These are phyloP conservation scores for Eurytoma californica DNA, from an alignment of 2,888 invertebrate genomes.

Conservation along the genomic window DNA sequence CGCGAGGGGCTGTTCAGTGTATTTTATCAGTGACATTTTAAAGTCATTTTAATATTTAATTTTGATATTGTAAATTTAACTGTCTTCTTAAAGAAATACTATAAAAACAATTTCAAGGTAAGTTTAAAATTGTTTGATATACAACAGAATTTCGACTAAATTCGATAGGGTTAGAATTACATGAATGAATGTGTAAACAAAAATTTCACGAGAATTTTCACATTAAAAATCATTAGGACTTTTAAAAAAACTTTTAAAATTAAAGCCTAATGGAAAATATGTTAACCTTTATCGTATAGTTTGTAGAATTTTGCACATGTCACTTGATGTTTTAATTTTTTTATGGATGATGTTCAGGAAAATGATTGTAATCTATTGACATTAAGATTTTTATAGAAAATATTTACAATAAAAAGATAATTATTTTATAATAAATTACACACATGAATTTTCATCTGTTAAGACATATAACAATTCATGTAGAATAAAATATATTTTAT, in stretches of 20 bases:
- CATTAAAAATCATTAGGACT: not conserved
- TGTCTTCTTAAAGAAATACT: not conserved
- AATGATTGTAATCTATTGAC: not conserved
- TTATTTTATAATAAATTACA: not conserved
- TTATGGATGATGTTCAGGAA: not conserved
- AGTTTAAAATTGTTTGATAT: not conserved
- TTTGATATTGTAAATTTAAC: not conserved
- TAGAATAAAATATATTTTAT: not conserved
- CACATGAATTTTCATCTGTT: too few relatives aligned
- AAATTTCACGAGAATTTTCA: not conserved
- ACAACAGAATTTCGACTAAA: not conserved
- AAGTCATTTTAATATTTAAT: not conserved
- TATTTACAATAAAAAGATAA: not conserved
- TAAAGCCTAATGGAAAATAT: not conserved
- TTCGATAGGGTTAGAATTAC: conserved; percentile 44
- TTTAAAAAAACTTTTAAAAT: too few relatives aligned
- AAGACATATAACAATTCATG: too few relatives aligned
- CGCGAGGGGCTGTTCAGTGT: not conserved
- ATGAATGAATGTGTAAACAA: conserved; percentile 38
- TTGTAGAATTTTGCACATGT: conserved; percentile 9
- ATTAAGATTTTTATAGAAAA: not conserved
- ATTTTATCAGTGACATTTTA: conserved; percentile 11
- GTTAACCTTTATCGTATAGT: not conserved
- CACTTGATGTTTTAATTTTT: not conserved
- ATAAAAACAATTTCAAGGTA: conserved; percentile 33